Conservation (phyloP, 2,888 invertebrate species). For the Ichneumon xanthorius region DNA sequence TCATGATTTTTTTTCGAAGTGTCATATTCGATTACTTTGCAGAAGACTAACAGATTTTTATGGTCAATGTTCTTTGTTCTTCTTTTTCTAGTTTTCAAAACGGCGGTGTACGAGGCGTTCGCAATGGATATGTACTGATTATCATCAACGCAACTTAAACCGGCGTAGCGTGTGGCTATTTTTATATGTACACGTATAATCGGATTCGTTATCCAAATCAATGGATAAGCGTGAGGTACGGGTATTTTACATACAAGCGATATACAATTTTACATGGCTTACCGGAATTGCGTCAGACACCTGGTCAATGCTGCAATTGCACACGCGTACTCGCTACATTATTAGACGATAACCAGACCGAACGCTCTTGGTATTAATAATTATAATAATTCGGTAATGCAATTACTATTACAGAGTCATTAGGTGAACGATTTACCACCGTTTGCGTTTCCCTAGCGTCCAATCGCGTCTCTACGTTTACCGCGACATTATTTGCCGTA, state of each 20-base stretch:
- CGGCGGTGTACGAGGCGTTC: slow-evolving; percentile 8
- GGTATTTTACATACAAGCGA: slow-evolving; percentile 3
- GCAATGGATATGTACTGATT: slow-evolving; percentile 36
- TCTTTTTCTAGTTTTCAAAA: background rate
- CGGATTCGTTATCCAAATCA: slow-evolving; percentile 12
- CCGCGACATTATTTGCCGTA: background rate
- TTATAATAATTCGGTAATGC: background rate
- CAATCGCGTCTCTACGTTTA: background rate
- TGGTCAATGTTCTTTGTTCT: background rate
- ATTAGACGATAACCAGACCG: slow-evolving; percentile 10
- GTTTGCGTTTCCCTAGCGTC: background rate
- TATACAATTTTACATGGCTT: slow-evolving; percentile 12
- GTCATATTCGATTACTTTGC: slow-evolving; percentile 24
- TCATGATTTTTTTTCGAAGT: background rate
- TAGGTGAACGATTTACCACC: background rate
- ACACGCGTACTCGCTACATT: slow-evolving; percentile 13
- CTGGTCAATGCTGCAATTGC: background rate
- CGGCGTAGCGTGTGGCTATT: slow-evolving; percentile 2
- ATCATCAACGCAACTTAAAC: slow-evolving; percentile 27
- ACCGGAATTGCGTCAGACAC: background rate
- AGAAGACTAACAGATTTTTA: background rate
- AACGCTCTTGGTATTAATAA: slow-evolving; percentile 14
- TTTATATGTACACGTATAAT: slow-evolving; percentile 27
- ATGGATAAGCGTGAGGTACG: slow-evolving; percentile 5
- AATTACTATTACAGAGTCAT: background rate